phyloP scores from a whole-genome alignment of 1,140 invertebrate species.

The Saxidomus purpurata region DNA sequence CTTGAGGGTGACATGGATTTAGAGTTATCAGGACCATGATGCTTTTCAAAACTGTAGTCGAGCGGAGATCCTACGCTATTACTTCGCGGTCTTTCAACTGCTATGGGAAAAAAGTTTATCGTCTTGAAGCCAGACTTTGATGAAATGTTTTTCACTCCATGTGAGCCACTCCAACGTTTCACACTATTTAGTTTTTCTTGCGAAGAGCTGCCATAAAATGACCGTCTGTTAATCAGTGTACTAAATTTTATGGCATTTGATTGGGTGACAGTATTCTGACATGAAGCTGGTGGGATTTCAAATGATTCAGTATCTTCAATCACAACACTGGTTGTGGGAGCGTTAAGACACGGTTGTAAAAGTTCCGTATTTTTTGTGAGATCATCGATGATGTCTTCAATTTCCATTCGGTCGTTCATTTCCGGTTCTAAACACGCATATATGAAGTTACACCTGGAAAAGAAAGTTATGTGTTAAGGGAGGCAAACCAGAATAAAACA shows the following conservation, averaged over 20 bases:
- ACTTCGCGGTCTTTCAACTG: constrained; percentile 64
- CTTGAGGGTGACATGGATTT: constrained; percentile 43
- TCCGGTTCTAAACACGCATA: constrained; percentile 92
- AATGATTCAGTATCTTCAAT: constrained; percentile 89
- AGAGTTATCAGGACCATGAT: constrained; percentile 49
- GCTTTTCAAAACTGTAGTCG: constrained; percentile 56
- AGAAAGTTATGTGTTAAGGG: too few species aligned
- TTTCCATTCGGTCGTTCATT: constrained; percentile 90
- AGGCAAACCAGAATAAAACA: too few species aligned
- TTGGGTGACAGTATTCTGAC: constrained; percentile 76
- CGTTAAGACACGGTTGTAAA: constrained; percentile 92
- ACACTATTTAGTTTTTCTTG: constrained; percentile 71
- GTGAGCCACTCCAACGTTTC: constrained; percentile 71
- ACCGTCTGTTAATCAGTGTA: constrained; percentile 69
- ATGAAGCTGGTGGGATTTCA: constrained; percentile 84
- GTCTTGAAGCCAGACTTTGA: constrained; percentile 69
- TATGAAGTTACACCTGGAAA: constrained; percentile 90
- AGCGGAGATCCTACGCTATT: constrained; percentile 73
- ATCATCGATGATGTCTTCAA: constrained; percentile 93
- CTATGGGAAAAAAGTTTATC: constrained; percentile 50
- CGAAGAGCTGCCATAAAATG: constrained; percentile 67
- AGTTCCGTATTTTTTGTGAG: constrained; percentile 92
- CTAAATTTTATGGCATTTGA: constrained; percentile 66
- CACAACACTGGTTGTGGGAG: constrained; percentile 91
- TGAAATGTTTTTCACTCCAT: constrained; percentile 58